A percentile compares a stretch with the other conserved stretches of the same genome.
These are phyloP conservation scores for Byasa hedistus DNA, from an alignment of 2,888 invertebrate genomes.

Conservation along the genomic window DNA sequence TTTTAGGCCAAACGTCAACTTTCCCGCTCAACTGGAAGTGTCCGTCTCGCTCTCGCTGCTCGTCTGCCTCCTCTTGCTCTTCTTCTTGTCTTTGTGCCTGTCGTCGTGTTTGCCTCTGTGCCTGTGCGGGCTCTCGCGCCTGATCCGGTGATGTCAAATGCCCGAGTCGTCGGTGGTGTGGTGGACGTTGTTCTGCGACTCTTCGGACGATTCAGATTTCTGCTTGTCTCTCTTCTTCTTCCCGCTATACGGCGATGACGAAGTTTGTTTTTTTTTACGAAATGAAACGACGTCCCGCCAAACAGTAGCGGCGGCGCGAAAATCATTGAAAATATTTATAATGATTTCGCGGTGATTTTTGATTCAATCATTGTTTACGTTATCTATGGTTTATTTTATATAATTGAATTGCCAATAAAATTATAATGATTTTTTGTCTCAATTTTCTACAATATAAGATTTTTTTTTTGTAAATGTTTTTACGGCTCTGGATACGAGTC, in stretches of 20 bases:
- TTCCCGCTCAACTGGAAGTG: conserved; percentile 62
- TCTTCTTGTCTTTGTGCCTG: conserved; percentile 53
- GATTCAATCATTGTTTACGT: too few species aligned
- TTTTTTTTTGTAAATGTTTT: too few species aligned
- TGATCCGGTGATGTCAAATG: conserved; percentile 74
- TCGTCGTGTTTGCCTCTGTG: conserved; percentile 47
- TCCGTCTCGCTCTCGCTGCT: conserved; percentile 58
- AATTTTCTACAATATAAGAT: too few species aligned
- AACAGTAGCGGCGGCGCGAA: too few species aligned
- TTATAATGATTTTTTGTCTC: too few species aligned
- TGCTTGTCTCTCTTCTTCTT: conserved; percentile 69
- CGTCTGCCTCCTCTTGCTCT: conserved; percentile 54
- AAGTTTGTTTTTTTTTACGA: too few species aligned
- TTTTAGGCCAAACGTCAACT: conserved; percentile 13
- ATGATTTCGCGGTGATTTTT: too few species aligned
- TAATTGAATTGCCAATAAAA: too few species aligned
- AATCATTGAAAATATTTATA: too few species aligned
- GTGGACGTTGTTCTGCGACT: conserved; percentile 68
- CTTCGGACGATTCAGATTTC: conserved; percentile 67
- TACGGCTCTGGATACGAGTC: too few species aligned
- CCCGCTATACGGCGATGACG: conserved; percentile 36
- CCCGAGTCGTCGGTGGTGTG: conserved; percentile 75
- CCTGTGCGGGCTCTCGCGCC: conserved; percentile 63
- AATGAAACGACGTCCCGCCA: too few species aligned
- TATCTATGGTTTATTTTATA: too few species aligned